Base-by-base conservation (phyloP, 2,888 invertebrate genomes). In the Mimas tiliae region DNA sequence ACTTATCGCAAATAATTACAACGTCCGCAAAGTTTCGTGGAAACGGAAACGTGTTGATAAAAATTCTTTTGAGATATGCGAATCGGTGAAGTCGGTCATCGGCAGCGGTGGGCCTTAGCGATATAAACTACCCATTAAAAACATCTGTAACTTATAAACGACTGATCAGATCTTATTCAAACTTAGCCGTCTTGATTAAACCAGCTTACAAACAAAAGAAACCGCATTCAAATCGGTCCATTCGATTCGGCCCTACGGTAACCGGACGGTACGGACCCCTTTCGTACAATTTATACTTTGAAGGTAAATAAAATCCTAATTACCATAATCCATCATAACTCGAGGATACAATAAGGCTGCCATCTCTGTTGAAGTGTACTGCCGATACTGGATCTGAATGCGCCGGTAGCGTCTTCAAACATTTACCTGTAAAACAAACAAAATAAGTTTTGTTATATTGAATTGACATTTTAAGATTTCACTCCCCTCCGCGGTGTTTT, bases 311-410 rank as follows among this genome's bases (percentile, higher is more conserved):
- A 55, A 12, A 45, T 62, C 47, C 16, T 19, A 71, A 90, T 94
- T 90, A 98, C 98, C 99, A 99, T 78, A 99, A 94, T 7, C 99
- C 99, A 91, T 99, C 99, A 86, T 99, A 99, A 91, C 99, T 99
- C 80, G 99, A 98, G 51, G 99, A 99, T 33, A 99, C 99, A 87
- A 99, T 99, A 63, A 99, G 95, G 51, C 99, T 98, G 48, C 99
- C 99, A 90, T 99, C 99, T 88, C 99, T 96, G 90, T 99, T 99
- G 84, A 99, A 99, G 91, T 99, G 98, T 45, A 99, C 99, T 8
- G 99, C 99, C 76, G 99, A 99, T 3, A 99, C 99, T 67, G 99
- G 99, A 94, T 99, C 99, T 3, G 99, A 99, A 90, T 99, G 99
- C 2, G 99, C 99, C 14, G 99, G 99, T 80, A 99, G 91, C 0